Base-by-base conservation (phyloP, 2,113 vertebrate genomes). In the Phoenicopterus ruber region DNA sequence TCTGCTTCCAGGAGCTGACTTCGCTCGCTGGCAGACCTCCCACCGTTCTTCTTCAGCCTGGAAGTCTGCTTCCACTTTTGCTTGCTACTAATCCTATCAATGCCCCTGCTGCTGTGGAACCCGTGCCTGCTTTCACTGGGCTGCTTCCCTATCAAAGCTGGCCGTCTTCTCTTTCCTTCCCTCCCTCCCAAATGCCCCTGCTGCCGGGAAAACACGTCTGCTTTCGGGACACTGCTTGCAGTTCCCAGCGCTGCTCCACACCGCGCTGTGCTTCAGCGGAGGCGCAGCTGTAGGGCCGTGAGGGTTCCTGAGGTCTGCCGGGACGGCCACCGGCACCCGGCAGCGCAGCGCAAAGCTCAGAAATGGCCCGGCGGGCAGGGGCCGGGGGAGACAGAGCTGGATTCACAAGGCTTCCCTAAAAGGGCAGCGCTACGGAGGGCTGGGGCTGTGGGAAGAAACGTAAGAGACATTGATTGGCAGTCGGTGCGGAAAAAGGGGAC, bases 351-450 rank as follows among this genome's bases (percentile, higher is more conserved):
- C 29, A 7, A 9, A 32, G 58, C 46, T 9, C 7, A 2, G 29
- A 9, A 40, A 6, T 0, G 13, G 29, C 31, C 16, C 2, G 24
- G 47, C 3, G 13, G 17, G 10, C 2, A 1, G 29, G n/a, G 50
- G 50, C 32, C 2, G 32, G 31, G 40, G 40, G 8, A 22, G 19
- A 9, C 17, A 2, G 5, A 13, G 3, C 6, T 2, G 25, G 40
- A 15, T 52, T n/a, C 42, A 42, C 13, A 7, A 7, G 14, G 25
- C 8, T 28, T 65, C 34, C 17, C 47, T 26, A 25, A 17, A 28
- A n/a, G 31, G 17, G 44, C 13, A 17, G 44, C 44, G n/a, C n/a
- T n/a, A n/a, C n/a, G n/a, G n/a, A n/a, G n/a, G n/a, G n/a, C n/a
- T n/a, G n/a, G n/a, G n/a, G n/a, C n/a, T n/a, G n/a, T n/a, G n/a